Conservation (phyloP, 2,797 vertebrate genomes). For the Graptemys geographica region DNA sequence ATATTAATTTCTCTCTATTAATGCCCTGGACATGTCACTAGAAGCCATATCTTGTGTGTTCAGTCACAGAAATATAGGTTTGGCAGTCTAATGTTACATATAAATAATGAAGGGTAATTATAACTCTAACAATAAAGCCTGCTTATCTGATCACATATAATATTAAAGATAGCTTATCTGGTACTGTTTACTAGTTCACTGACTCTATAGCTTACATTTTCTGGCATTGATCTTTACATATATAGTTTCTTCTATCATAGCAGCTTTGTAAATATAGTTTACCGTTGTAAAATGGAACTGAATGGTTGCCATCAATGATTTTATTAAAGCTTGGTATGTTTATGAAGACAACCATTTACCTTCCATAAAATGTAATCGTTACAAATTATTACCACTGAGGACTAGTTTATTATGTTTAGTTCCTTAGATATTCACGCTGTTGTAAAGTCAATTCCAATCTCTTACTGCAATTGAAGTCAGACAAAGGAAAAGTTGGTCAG, state of each 20-base stretch:
- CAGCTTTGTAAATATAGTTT: background rate
- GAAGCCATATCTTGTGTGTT: background rate
- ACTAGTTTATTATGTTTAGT: background rate
- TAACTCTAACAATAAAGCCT: background rate
- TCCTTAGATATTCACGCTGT: background rate
- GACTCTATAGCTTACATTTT: background rate
- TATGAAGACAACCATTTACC: background rate
- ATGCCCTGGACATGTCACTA: background rate
- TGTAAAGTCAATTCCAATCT: background rate
- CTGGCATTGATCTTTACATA: background rate
- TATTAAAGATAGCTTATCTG: background rate
- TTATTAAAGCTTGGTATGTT: background rate
- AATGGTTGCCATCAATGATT: background rate
- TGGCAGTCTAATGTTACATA: background rate
- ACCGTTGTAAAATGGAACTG: background rate
- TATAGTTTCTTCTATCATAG: background rate
- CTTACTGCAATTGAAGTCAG: background rate
- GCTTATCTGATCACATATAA: background rate
- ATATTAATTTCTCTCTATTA: constrained; percentile 2
- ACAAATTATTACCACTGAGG: rapidly evolving
- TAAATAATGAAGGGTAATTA: background rate
- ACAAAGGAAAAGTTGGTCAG: background rate
- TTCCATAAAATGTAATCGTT: background rate
- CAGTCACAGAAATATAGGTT: background rate
- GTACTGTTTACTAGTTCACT: background rate